Conservation (phyloP, 1,140 invertebrate species). For the Akabosia matsudoensis region DNA sequence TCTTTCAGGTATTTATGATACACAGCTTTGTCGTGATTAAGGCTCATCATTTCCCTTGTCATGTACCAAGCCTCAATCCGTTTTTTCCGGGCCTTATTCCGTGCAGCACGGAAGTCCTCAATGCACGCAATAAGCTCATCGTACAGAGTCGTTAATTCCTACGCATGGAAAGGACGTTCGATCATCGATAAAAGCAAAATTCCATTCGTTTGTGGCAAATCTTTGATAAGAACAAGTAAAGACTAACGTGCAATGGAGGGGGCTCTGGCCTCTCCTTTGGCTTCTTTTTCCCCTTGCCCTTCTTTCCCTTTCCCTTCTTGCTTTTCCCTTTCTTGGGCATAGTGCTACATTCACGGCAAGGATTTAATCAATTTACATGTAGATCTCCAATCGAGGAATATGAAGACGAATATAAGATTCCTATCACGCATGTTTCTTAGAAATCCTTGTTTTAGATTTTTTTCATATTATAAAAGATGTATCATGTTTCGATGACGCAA, state of each 20-base stretch:
- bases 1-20: constrained; percentile 37
- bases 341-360: too few species aligned
- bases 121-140: constrained; percentile 28
- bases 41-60: constrained; percentile 27
- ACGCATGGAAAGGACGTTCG: neutral
- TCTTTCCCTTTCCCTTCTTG: constrained; percentile 28
- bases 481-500: too few species aligned
- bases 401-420: too few species aligned
- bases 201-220: neutral
- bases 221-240: neutral
- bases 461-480: too few species aligned
- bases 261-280: constrained; percentile 18
- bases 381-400: too few species aligned
- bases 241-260: constrained; percentile 33
- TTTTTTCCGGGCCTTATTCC: constrained; percentile 30
- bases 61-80: constrained; percentile 40
- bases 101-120: constrained; percentile 8
- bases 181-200: neutral
- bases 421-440: too few species aligned
- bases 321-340: constrained; percentile 10
- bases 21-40: constrained; percentile 31
- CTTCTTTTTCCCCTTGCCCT: constrained; percentile 32
- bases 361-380: too few species aligned
- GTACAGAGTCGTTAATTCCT: constrained; percentile 32
- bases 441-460: too few species aligned